Conservation (phyloP, 2,797 vertebrate genomes). For the Eulemur albifrons region DNA sequence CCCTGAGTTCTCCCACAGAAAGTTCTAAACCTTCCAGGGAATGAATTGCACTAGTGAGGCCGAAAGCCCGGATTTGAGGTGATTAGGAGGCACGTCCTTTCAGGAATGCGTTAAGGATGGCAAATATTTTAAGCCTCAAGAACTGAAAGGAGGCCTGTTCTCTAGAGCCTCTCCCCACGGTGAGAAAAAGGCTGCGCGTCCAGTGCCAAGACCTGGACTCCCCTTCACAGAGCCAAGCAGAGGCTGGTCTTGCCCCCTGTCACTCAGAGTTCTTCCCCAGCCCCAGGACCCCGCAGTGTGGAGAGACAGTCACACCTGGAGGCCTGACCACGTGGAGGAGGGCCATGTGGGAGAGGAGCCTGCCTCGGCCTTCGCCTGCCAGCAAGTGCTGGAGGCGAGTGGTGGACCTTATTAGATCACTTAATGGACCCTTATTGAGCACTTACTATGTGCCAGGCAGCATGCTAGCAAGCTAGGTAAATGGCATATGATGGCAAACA, state of each 20-base stretch:
- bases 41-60: not conserved
- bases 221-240: not conserved
- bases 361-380: not conserved
- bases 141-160: constrained; percentile 24
- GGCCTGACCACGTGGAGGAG: not conserved
- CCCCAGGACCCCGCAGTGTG: not conserved
- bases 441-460: not conserved
- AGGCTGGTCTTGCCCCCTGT: not conserved
- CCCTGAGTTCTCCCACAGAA: not conserved
- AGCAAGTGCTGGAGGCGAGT: not conserved
- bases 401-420: not conserved
- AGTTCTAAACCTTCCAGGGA: constrained; percentile 8
- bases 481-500: not conserved
- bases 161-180: not conserved
- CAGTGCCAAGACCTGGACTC: not conserved
- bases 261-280: not conserved
- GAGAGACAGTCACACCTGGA: not conserved
- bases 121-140: constrained; percentile 69
- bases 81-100: constrained; percentile 10
- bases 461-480: not conserved
- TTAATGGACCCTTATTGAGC: not conserved
- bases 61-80: constrained; percentile 20
- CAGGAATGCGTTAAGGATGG: constrained; percentile 56
- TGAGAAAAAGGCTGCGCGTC: rapidly evolving
- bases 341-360: not conserved